Evolutionary conservation across 2,797 vertebrate species (phyloP), one percentile per base, ranked within the genome.

Genomic region (Artibeus jamaicensis): DNA sequence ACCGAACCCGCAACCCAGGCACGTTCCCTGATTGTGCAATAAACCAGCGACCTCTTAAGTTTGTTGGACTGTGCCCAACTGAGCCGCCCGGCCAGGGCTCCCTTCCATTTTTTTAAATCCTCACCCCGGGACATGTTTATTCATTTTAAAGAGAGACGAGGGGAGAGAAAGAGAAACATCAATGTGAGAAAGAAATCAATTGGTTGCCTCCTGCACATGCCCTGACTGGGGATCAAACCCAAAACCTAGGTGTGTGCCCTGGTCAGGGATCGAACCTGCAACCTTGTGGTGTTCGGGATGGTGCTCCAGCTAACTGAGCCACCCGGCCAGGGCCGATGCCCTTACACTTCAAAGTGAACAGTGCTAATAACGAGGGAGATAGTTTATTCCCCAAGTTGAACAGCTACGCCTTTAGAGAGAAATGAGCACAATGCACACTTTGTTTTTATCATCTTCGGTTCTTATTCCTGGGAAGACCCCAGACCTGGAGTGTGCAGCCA

Each of bases 281-380:
- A 18, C 14, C 62, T 65, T 65, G n/a, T 3, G 15, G 62, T n/a
- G 29, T n/a, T 16, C 2, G 1, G 62, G 62, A 16, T 29, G 14
- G n/a, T 18, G 6, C 62, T 65, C 15, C 62, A 65, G 12, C 14
- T 29, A 16, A n/a, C 29, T 6, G 29, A 65, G 32, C 32, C 62
- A 65, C 62, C 62, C 32, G 15, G 32, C 62, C 62, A n/a, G 29
- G 14, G 62, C 62, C 12, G 6, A 65, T 8, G 16, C 62, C 62
- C 62, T 86, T 90, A 74, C 34, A 91, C 90, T 96, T 94, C 86
- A 92, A 93, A 84, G 78, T 68, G 79, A 92, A 95, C 1, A 76
- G 46, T 68, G 42, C 76, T 44, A 90, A 70, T 26, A 42, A 83
- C 44, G 39, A 89, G 83, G 68, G 44, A 92, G 48, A 77, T 5